Conservation (phyloP, 2,888 invertebrate genomes). For the Drosophila dives region DNA sequence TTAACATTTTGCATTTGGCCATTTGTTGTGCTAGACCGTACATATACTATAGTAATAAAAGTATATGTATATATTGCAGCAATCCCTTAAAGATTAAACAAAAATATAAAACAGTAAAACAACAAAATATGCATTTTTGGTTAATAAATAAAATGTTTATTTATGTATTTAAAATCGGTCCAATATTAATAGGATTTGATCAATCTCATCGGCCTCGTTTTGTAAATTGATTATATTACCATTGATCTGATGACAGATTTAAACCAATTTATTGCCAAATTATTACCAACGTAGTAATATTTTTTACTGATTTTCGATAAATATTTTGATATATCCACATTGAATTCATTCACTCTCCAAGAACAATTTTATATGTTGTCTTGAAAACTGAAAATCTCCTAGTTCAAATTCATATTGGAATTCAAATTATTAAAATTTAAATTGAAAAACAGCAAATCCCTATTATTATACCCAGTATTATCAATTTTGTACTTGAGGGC, state of each 20-base stretch:
- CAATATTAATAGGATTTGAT: conserved; percentile 10
- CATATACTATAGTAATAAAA: neutral
- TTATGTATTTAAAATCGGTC: conserved; percentile 29
- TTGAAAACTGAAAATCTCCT: conserved; percentile 10
- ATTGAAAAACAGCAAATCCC: neutral
- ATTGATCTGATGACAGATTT: conserved; percentile 10
- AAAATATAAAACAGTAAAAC: conserved; percentile 7
- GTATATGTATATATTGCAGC: neutral
- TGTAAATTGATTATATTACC: conserved; percentile 40
- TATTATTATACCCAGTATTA: neutral
- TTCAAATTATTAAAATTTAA: too few relatives aligned
- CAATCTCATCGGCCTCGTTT: neutral
- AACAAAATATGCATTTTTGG: conserved; percentile 14
- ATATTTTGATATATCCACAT: conserved; percentile 2
- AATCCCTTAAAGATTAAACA: conserved; percentile 23
- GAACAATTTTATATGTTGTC: neutral
- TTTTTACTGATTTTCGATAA: conserved; percentile 29
- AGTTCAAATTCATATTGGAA: neutral
- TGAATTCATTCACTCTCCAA: neutral
- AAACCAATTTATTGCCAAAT: conserved; percentile 31
- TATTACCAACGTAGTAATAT: conserved; percentile 21
- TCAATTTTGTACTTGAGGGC: conserved; percentile 22
- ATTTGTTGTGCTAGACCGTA: conserved; percentile 26
- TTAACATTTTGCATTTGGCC: conserved; percentile 15
- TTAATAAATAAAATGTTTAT: conserved; percentile 22